Conservation (phyloP, 2,797 vertebrate genomes). For the Thamnophis elegans region DNA sequence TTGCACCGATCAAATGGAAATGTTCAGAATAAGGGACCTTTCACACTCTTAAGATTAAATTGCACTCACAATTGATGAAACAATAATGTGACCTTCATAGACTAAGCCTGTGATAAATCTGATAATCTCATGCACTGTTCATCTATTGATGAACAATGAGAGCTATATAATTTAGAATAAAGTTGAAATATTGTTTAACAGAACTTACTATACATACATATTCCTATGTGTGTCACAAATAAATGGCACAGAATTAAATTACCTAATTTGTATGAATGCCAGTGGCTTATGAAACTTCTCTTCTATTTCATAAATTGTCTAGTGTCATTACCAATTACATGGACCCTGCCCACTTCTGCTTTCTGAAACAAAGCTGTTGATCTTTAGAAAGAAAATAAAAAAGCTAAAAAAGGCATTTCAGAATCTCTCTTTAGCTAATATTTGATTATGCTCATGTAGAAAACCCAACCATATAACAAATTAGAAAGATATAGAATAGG, state of each 20-base stretch:
- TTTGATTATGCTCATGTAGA: background rate
- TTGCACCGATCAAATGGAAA: background rate
- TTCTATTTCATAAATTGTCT: background rate
- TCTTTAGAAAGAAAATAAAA: background rate
- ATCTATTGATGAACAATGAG: background rate
- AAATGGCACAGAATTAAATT: background rate
- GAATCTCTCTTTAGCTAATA: background rate
- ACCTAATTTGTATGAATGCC: background rate
- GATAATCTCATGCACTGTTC: background rate
- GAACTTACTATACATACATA: background rate
- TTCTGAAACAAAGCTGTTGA: background rate
- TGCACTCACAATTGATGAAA: background rate
- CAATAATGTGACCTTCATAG: background rate
- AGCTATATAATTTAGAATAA: background rate
- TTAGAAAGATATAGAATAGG: background rate
- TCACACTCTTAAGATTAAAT: background rate
- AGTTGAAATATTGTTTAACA: background rate
- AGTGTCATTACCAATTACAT: background rate
- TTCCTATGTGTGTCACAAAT: background rate
- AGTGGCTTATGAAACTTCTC: background rate
- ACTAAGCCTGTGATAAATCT: background rate
- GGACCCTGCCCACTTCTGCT: background rate
- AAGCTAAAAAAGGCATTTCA: background rate
- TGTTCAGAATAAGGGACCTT: background rate
- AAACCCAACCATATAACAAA: background rate